Percentiles rank a stretch among this genome's conserved stretches.
Conservation (phyloP, 2,797 vertebrate genomes). For the Microctenopoma steveboyesi region DNA sequence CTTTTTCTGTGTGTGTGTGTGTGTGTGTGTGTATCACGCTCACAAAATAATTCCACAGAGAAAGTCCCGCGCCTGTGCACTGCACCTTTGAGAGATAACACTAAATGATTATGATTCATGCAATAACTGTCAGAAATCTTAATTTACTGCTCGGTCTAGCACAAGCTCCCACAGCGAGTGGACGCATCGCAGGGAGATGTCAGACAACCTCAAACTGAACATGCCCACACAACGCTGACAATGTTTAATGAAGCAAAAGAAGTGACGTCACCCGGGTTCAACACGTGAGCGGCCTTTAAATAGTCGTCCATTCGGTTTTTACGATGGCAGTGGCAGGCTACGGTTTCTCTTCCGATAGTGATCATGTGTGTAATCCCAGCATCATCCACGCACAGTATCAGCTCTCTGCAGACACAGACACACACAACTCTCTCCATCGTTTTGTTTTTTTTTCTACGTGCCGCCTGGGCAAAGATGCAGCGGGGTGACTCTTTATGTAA, state of each 20-base stretch:
- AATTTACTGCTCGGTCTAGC: neutral
- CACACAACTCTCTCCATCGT: neutral
- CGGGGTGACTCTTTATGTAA: slow-evolving; percentile 4
- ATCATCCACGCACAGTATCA: neutral
- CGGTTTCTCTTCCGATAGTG: neutral
- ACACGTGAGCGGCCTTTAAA: neutral
- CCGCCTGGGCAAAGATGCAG: neutral
- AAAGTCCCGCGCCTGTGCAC: neutral
- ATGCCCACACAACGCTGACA: too few species aligned
- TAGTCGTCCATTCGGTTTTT: neutral
- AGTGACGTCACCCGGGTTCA: neutral
- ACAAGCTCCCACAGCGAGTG: neutral
- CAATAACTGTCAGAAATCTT: neutral
- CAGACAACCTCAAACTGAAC: neutral
- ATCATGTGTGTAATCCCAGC: neutral
- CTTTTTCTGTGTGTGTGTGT: neutral
- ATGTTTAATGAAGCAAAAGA: neutral
- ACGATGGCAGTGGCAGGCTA: neutral
- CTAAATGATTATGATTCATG: neutral
- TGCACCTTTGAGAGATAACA: neutral
- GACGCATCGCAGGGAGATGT: neutral
- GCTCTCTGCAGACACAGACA: neutral
- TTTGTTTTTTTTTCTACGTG: neutral
- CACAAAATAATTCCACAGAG: neutral
- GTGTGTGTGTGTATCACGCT: neutral